Base-by-base conservation (phyloP, 2,113 vertebrate genomes). In the Varanus salvator region DNA sequence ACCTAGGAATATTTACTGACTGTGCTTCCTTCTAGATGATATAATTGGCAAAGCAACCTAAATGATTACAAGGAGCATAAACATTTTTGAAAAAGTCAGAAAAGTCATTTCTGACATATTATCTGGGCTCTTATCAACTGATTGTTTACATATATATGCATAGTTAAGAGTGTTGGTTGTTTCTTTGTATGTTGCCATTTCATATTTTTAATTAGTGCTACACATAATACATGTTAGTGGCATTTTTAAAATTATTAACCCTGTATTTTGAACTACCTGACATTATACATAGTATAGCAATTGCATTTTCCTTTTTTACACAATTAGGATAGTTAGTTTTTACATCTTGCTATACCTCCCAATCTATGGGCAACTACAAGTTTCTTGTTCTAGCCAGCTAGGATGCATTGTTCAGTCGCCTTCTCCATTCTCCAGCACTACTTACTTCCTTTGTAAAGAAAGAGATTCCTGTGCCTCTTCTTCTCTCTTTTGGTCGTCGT, bases 401-500 rank as follows among this genome's bases (percentile, higher is more conserved):
- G 11, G 90, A 84, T 76, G 90, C 76, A 11, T n/a, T 66, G 89
- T 91, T 27, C 64, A 57, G 34, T 72, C 69, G 34, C 50, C 21
- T 1, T n/a, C 50, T 52, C 60, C 64, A 17, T 21, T n/a, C 12
- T 38, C 27, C 74, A 85, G 31, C 77, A 77, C 60, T 0, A 96
- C 97, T 95, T 91, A 98, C 98, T 89, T 98, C 97, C 54, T 97
- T 95, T n/a, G 94, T 88, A 2, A 95, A 96, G 92, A 96, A 96
- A 83, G 96, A 96, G 78, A 97, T 97, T 72, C 95, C 96, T 0
- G 97, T 97, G 84, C 92, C 96, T 91, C 97, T 96, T 83, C 95
- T 90, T 48, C 96, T 92, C 90, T 94, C 96, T 34, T 91, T 96
- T 1, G 95, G 97, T 86, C 97, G 96, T 80, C 97, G 93, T 50